A percentile compares a stretch with the other conserved stretches of the same genome.
These are phyloP conservation scores for Chroicocephalus ridibundus DNA, from an alignment of 2,113 vertebrate species.

Conservation along the genomic window DNA sequence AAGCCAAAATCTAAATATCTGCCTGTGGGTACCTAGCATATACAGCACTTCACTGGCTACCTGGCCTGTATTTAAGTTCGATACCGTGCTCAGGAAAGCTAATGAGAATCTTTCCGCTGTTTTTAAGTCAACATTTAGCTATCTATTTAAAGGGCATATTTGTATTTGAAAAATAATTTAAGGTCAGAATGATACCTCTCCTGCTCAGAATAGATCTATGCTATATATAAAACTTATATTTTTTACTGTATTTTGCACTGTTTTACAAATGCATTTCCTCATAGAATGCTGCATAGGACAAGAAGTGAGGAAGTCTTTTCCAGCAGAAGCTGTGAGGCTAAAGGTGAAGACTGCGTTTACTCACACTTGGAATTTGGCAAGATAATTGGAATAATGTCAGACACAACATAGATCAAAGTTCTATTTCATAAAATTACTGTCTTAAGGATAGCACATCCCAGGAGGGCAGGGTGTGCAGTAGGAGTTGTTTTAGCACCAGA, in stretches of 20 bases:
- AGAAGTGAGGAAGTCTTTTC: not conserved
- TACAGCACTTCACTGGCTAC: not conserved
- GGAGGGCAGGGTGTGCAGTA: not conserved
- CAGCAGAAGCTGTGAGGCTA: not conserved
- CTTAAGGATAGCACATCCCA: not conserved
- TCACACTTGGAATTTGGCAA: constrained; percentile 31
- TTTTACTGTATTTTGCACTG: not conserved
- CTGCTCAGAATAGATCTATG: not conserved
- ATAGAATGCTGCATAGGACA: not conserved
- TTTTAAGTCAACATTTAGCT: not conserved
- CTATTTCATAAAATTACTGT: not conserved
- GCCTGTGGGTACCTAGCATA: not conserved
- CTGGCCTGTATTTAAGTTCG: not conserved
- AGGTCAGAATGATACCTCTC: not conserved
- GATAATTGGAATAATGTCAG: constrained; percentile 36
- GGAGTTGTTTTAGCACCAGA: not conserved
- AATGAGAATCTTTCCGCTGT: not conserved
- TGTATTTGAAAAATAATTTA: not conserved
- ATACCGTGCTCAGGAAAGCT: not conserved
- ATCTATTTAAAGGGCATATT: not conserved
- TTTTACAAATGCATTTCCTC: not conserved
- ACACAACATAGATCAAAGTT: not conserved
- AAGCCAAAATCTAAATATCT: not conserved
- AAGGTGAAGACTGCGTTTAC: constrained; percentile 21
- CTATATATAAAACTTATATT: not conserved